A percentile compares a stretch with the other conserved stretches of the same genome.
Conservation (phyloP, 2,113 vertebrate species). For the Podarcis muralis region DNA sequence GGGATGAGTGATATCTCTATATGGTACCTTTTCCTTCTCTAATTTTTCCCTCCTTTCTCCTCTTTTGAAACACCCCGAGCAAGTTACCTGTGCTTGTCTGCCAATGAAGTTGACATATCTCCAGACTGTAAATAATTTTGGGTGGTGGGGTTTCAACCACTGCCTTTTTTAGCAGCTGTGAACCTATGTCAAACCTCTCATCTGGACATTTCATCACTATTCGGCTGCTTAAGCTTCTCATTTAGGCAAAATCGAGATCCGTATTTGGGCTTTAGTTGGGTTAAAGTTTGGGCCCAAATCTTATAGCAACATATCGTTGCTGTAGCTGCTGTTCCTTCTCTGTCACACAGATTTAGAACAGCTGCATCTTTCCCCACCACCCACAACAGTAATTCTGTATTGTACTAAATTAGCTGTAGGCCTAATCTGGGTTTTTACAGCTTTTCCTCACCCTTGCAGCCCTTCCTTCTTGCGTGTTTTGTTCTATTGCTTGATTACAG, state of each 20-base stretch:
- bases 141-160: too few species aligned
- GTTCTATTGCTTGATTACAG: slow-evolving; percentile 24
- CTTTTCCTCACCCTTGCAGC: slow-evolving; percentile 24
- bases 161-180: background rate
- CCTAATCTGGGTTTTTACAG: slow-evolving; percentile 21
- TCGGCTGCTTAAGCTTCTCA: background rate
- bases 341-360: background rate
- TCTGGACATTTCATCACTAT: background rate
- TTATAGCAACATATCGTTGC: background rate
- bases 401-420: background rate
- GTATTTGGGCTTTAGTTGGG: slow-evolving; percentile 1
- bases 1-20: too few species aligned
- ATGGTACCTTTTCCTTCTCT: too few species aligned
- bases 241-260: background rate
- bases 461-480: slow-evolving; percentile 12
- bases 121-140: background rate
- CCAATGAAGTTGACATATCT: too few species aligned
- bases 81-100: too few species aligned
- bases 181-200: background rate
- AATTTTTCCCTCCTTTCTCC: too few species aligned
- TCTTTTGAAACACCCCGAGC: too few species aligned
- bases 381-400: background rate
- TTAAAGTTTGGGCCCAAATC: slow-evolving; percentile 16
- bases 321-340: slow-evolving; percentile 10
- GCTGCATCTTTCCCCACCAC: background rate